Conservation (phyloP, 2,797 vertebrate species). For the Podarcis siculus region DNA sequence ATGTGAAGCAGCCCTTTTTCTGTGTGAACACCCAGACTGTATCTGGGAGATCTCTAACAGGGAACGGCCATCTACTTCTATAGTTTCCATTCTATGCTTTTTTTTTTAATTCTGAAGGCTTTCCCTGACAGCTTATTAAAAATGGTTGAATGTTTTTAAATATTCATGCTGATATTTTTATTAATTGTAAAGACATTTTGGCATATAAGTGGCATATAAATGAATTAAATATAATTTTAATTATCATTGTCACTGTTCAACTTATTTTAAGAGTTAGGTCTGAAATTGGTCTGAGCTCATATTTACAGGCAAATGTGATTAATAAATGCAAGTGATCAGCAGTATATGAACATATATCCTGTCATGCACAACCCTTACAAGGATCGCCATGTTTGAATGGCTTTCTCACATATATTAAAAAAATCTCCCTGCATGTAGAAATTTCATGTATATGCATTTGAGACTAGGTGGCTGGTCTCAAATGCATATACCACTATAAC, state of each 20-base stretch:
- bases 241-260: background rate
- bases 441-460: too few relatives aligned
- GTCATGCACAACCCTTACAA: background rate
- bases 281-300: background rate
- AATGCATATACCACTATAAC: too few relatives aligned
- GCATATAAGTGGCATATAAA: too few relatives aligned
- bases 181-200: background rate
- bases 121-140: background rate
- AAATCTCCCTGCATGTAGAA: background rate
- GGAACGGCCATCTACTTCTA: background rate
- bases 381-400: background rate
- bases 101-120: too few relatives aligned
- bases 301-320: background rate
- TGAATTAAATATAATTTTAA: background rate
- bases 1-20: background rate
- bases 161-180: background rate
- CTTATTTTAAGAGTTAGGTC: background rate
- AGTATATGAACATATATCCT: background rate
- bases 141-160: background rate
- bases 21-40: background rate
- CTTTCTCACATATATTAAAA: background rate
- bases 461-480: too few relatives aligned
- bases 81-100: background rate
- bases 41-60: background rate
- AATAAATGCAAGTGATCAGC: background rate